Base-by-base conservation (phyloP, 2,113 vertebrate genomes). In the Platichthys flesus region DNA sequence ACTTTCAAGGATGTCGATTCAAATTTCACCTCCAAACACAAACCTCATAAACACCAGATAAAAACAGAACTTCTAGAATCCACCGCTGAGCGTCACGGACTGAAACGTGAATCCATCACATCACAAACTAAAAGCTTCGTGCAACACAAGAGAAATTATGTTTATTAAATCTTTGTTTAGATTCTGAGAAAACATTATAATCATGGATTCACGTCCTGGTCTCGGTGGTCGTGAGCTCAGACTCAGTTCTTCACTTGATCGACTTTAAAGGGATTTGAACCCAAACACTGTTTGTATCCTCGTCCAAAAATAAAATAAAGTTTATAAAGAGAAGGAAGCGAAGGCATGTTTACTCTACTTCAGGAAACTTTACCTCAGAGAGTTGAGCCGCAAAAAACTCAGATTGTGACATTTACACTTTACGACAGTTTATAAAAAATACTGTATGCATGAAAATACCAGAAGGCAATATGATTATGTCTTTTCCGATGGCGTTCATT, bases 281-380 rank as follows among this genome's bases (percentile, higher is more conserved):
- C 71, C 71, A 62, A 71, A 81, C 6, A 18, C 69, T 8, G 7
- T 60, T 57, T 42, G 47, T 37, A 67, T 76, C 54, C 16, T 69
- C 8, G 26, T 78, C 79, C 75, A 83, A 81, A 68, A 6, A 40
- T 23, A 3, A 12, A 31, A 62, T 10, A 49, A 74, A 62, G 18
- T n/a, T 66, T 73, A 13, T 10, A 65, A 20, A n/a, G 40, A 42
- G 40, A 21, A 70, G 47, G 52, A 23, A 45, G 55, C 59, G 62
- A 71, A 35, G 20, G 71, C 69, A 57, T n/a, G 73, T 62, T 71
- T 71, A 82, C 81, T 88, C 66, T 79, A 42, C 84, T 90, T 91
- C 91, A 90, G 91, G 91, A 92, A 90, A 92, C 86, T 79, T 86
- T 91, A 91, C 89, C 91, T 92, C 91, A 92, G 88, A 84, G 85